A percentile compares a stretch with the other conserved stretches of the same genome.
Evolutionary conservation across 1,140 invertebrate species (phyloP).

Genomic region (Nomia melanderi): DNA sequence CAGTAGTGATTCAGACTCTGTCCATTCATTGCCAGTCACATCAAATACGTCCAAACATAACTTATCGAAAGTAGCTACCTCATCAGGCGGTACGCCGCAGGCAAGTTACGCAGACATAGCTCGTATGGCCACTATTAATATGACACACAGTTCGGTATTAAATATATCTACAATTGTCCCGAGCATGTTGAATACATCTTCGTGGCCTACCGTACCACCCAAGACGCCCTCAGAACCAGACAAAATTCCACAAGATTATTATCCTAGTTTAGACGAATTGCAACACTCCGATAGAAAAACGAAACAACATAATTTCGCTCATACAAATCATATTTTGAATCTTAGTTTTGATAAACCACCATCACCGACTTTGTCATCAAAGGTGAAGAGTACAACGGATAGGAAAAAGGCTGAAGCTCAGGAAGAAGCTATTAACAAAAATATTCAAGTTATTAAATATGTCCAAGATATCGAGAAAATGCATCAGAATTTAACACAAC

Average conservation of each 20-base stretch:
- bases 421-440: conserved; percentile 76
- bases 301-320: conserved; percentile 67
- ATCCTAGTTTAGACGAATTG: conserved; percentile 77
- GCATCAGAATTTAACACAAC: conserved; percentile 62
- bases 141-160: conserved; percentile 70
- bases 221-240: conserved; percentile 71
- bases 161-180: conserved; percentile 71
- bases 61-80: conserved; percentile 72
- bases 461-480: conserved; percentile 77
- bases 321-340: conserved; percentile 67
- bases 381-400: conserved; percentile 72
- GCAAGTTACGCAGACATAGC: conserved; percentile 89
- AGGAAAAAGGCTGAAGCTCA: conserved; percentile 73
- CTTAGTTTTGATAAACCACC: conserved; percentile 74
- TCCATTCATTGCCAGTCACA: conserved; percentile 86
- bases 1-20: conserved; percentile 87
- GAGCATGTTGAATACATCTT: conserved; percentile 65
- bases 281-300: conserved; percentile 74
- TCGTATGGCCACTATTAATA: conserved; percentile 81
- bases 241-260: conserved; percentile 74
- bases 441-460: conserved; percentile 75
- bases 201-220: conserved; percentile 72
- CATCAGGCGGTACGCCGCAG: conserved; percentile 82
- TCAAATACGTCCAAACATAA: conserved; percentile 79
- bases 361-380: conserved; percentile 68